A percentile compares a stretch with the other conserved stretches of the same genome.
phyloP scores from a whole-genome alignment of 2,113 vertebrate genomes.

The Ageneiosus marmoratus region DNA sequence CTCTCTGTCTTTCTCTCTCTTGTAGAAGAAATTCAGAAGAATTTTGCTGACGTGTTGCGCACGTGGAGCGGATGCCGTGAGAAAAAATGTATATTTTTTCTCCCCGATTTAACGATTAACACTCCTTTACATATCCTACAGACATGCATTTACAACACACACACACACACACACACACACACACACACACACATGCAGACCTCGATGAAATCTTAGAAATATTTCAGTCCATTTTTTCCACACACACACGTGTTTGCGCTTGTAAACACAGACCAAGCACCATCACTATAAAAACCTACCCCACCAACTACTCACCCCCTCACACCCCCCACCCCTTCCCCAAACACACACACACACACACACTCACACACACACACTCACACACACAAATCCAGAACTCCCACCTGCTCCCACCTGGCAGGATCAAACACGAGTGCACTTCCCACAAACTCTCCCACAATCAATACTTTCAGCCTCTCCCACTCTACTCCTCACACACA shows the following conservation, averaged over 20 bases:
- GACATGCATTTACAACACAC: not conserved
- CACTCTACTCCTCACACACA: constrained; percentile 61
- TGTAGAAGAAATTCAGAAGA: too few species aligned
- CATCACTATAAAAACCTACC: not conserved
- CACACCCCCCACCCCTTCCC: constrained; percentile 31
- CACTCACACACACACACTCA: constrained; percentile 40
- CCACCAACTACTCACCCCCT: not conserved
- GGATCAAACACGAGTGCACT: constrained; percentile 72
- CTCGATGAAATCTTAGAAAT: too few species aligned
- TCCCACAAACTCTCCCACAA: constrained; percentile 77
- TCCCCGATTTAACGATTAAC: not conserved
- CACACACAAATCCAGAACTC: constrained; percentile 52
- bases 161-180: not conserved
- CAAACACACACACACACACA: constrained; percentile 50
- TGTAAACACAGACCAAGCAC: constrained; percentile 38
- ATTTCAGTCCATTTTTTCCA: too few species aligned
- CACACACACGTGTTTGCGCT: constrained; percentile 1
- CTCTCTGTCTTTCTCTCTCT: not conserved
- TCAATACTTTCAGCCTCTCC: constrained; percentile 75
- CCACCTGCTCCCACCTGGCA: constrained; percentile 72
- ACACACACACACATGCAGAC: constrained; percentile 3
- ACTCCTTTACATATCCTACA: not conserved
- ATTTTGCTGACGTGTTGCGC: not conserved
- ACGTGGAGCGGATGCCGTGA: not conserved
- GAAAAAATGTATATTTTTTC: too few species aligned